Conservation (phyloP, 2,888 invertebrate genomes). For the Pterostichus niger region DNA sequence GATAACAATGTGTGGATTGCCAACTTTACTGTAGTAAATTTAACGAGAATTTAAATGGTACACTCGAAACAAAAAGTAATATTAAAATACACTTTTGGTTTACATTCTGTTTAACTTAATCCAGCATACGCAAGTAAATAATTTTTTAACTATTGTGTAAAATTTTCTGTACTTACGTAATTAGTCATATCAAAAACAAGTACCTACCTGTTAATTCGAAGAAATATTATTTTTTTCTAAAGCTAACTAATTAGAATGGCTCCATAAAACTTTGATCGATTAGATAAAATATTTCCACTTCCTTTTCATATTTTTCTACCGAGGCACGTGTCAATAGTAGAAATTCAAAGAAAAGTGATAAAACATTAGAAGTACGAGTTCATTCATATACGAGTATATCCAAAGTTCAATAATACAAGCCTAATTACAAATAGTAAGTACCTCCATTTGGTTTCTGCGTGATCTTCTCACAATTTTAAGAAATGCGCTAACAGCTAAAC, state of each 20-base stretch:
- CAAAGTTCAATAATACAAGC: constrained; percentile 9
- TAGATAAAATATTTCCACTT: constrained; percentile 26
- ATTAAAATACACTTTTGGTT: too few species aligned
- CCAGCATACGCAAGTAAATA: too few species aligned
- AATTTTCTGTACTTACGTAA: too few species aligned
- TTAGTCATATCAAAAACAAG: too few species aligned
- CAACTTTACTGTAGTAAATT: too few species aligned
- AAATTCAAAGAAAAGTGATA: constrained; percentile 36
- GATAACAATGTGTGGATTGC: too few species aligned
- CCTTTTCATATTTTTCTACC: constrained; percentile 7
- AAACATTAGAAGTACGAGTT: constrained; percentile 4
- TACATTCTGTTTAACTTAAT: too few species aligned
- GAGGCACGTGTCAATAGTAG: constrained; percentile 5
- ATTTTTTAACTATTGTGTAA: constrained; percentile 5
- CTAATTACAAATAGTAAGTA: neutral
- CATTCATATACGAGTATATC: neutral
- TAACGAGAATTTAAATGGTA: too few species aligned
- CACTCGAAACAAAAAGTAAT: too few species aligned
- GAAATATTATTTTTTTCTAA: neutral
- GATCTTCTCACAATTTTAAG: neutral
- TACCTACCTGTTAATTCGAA: too few species aligned
- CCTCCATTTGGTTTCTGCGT: neutral
- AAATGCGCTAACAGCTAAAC: neutral
- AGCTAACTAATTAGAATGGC: constrained; percentile 10
- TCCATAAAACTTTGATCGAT: constrained; percentile 22